A percentile compares a stretch with the other conserved stretches of the same genome.
Evolutionary conservation across 1,140 invertebrate species (phyloP).

Genomic region (Steinernema feltiae): DNA sequence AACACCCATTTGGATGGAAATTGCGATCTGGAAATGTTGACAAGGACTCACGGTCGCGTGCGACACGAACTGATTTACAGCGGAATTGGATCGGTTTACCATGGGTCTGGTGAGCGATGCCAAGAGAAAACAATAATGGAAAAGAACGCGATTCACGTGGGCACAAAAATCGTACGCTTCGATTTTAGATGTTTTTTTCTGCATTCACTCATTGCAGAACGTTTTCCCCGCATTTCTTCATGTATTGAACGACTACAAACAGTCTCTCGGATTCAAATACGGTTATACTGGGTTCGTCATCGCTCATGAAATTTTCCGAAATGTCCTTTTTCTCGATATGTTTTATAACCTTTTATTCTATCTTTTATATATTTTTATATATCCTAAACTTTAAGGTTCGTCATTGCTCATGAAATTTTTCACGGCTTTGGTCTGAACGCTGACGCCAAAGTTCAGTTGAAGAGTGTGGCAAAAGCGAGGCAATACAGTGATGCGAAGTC

Average conservation of each 20-base stretch:
- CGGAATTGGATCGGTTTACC: not conserved
- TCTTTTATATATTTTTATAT: no score
- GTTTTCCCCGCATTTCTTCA: not conserved
- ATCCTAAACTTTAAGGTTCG: no score
- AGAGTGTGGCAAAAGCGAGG: not conserved
- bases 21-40: not conserved
- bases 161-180: not conserved
- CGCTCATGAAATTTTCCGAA: no score
- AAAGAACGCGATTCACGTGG: not conserved
- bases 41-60: not conserved
- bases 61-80: not conserved
- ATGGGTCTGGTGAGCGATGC: not conserved
- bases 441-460: not conserved
- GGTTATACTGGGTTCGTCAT: not conserved
- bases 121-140: not conserved
- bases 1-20: not conserved
- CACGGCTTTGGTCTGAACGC: not conserved
- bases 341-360: no score
- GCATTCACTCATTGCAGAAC: not conserved
- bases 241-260: not conserved
- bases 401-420: not conserved
- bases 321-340: no score
- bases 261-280: not conserved
- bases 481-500: not conserved
- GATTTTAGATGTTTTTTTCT: not conserved